These are phyloP conservation scores for Aegotheles bennettii DNA, from an alignment of 2,113 vertebrate genomes.

Conservation along the genomic window DNA sequence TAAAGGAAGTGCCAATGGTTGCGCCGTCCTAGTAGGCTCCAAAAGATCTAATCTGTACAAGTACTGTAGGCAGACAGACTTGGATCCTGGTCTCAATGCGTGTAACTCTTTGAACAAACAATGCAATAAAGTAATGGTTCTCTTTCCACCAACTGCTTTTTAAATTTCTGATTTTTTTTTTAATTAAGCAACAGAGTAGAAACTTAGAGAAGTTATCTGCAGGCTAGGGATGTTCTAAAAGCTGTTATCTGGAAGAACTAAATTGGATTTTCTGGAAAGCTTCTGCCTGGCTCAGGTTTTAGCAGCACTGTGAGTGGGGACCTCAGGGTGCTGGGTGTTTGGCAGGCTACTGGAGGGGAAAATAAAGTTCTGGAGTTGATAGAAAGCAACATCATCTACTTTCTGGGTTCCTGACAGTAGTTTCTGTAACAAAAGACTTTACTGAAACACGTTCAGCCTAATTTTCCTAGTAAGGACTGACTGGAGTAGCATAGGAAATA, in stretches of 20 bases:
- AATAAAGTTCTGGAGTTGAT: background rate
- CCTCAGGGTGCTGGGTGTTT: background rate
- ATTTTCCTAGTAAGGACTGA: background rate
- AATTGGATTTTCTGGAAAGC: background rate
- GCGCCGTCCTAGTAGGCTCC: accelerated
- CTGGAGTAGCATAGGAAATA: background rate
- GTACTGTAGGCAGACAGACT: background rate
- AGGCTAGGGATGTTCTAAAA: background rate
- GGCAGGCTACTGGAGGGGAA: background rate
- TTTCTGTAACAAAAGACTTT: background rate
- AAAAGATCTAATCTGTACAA: background rate
- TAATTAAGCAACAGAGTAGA: background rate
- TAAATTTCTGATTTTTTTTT: background rate
- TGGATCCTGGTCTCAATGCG: background rate
- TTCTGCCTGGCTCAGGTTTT: background rate
- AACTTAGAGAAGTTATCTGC: background rate
- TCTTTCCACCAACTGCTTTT: background rate
- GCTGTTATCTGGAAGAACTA: background rate
- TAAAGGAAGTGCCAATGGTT: background rate
- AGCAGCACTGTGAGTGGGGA: accelerated
- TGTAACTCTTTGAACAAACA: background rate
- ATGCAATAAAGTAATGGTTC: background rate
- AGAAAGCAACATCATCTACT: background rate
- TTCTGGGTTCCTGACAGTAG: background rate
- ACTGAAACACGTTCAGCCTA: background rate